Percentiles rank a stretch among this genome's conserved stretches.
Evolutionary conservation across 2,888 invertebrate genomes (phyloP).

Genomic region (Drosophila mettleri): DNA sequence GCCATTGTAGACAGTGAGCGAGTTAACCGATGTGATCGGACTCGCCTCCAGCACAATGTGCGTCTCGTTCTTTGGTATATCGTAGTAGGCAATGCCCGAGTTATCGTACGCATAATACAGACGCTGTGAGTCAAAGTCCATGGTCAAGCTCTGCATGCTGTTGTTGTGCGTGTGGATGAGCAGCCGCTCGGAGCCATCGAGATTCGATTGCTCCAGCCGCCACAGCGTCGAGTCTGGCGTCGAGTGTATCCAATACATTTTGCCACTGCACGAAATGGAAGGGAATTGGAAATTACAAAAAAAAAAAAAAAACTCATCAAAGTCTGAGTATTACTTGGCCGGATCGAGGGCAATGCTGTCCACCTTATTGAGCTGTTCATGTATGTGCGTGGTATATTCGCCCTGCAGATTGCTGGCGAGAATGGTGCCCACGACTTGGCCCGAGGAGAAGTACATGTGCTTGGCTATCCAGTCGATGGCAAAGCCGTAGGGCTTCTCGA

Average conservation of each 20-base stretch:
- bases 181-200: slow-evolving; percentile 88
- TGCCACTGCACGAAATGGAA: slow-evolving; percentile 84
- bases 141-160: slow-evolving; percentile 86
- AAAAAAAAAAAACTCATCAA: too few relatives aligned
- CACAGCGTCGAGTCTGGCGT: slow-evolving; percentile 81
- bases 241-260: slow-evolving; percentile 87
- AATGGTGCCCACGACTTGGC: slow-evolving; percentile 86
- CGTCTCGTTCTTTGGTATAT: slow-evolving; percentile 85
- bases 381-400: slow-evolving; percentile 87
- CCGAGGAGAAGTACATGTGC: slow-evolving; percentile 87
- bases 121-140: slow-evolving; percentile 87
- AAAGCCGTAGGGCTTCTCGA: slow-evolving; percentile 87
- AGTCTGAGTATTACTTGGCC: slow-evolving; percentile 85
- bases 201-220: slow-evolving; percentile 87
- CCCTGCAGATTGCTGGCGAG: slow-evolving; percentile 90
- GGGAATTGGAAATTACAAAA: background rate
- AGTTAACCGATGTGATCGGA: slow-evolving; percentile 85
- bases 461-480: slow-evolving; percentile 93
- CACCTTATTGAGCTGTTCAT: slow-evolving; percentile 85
- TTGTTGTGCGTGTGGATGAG: slow-evolving; percentile 76
- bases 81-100: slow-evolving; percentile 87
- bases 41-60: slow-evolving; percentile 79
- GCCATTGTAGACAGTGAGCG: slow-evolving; percentile 89
- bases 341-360: slow-evolving; percentile 91
- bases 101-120: slow-evolving; percentile 90